These are phyloP conservation scores for Deroplatys truncata DNA, from an alignment of 2,888 invertebrate species.

Conservation along the genomic window DNA sequence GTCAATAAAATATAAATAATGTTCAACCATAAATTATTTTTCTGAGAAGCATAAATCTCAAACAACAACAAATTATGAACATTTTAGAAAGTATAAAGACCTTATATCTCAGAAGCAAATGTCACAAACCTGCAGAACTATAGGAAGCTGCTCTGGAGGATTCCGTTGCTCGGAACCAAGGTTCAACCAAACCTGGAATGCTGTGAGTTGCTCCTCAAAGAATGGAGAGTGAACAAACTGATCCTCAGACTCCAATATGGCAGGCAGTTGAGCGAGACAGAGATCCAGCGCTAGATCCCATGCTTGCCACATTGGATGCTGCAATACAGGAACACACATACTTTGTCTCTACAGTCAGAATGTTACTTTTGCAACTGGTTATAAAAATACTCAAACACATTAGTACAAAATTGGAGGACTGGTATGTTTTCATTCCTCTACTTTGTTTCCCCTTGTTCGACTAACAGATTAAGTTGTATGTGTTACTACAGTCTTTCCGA, in stretches of 20 bases:
- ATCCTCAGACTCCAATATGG: slow-evolving; percentile 59
- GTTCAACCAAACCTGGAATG: slow-evolving; percentile 93
- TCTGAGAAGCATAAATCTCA: too few relatives aligned
- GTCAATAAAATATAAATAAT: too few relatives aligned
- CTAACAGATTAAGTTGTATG: too few relatives aligned
- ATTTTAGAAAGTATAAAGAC: too few relatives aligned
- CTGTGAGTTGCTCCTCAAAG: slow-evolving; percentile 96
- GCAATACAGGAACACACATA: slow-evolving; percentile 34
- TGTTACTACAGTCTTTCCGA: too few relatives aligned
- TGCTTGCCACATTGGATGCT: slow-evolving; percentile 92
- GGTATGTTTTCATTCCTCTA: too few relatives aligned
- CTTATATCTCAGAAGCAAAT: background rate
- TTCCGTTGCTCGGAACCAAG: slow-evolving; percentile 72
- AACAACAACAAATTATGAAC: too few relatives aligned
- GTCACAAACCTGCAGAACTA: slow-evolving; percentile 79
- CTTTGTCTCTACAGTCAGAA: too few relatives aligned
- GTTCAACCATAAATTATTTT: too few relatives aligned
- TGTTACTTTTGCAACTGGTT: background rate
- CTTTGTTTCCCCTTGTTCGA: too few relatives aligned
- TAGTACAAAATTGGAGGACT: background rate
- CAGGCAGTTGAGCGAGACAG: slow-evolving; percentile 85
- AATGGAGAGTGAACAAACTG: slow-evolving; percentile 78
- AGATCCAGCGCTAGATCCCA: slow-evolving; percentile 97
- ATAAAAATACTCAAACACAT: background rate
- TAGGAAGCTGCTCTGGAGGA: slow-evolving; percentile 94